A percentile compares a stretch with the other conserved stretches of the same genome.
These are phyloP conservation scores for Caenorhabditis sinica DNA, from an alignment of 2,888 invertebrate genomes.

Conservation along the genomic window DNA sequence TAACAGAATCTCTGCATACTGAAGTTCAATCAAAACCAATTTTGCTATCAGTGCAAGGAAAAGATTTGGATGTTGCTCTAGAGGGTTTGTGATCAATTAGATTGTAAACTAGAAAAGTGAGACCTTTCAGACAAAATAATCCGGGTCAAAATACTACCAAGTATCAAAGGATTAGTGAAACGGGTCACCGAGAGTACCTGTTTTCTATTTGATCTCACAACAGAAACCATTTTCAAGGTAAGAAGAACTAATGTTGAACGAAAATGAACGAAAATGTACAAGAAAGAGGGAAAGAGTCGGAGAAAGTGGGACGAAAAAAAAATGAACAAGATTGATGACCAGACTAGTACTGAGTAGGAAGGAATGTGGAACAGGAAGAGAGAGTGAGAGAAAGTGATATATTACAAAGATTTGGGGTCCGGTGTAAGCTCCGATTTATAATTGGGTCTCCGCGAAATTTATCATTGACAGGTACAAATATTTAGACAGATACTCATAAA, in stretches of 20 bases:
- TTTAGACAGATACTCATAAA: too few relatives aligned
- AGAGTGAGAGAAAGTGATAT: too few relatives aligned
- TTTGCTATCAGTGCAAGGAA: constrained; percentile 52
- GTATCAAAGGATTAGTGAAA: constrained; percentile 43
- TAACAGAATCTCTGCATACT: constrained; percentile 38
- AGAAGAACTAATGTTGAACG: background rate
- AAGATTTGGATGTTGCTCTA: constrained; percentile 43
- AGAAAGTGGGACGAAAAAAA: too few relatives aligned
- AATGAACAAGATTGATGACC: too few relatives aligned
- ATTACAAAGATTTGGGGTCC: too few relatives aligned
- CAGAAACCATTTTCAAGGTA: constrained; percentile 42
- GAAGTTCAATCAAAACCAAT: constrained; percentile 53
- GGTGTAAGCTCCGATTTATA: too few relatives aligned
- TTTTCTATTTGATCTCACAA: constrained; percentile 50
- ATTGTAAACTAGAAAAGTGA: background rate
- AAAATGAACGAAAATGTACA: background rate
- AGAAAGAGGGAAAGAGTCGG: too few relatives aligned
- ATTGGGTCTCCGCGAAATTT: too few relatives aligned
- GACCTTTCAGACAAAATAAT: constrained; percentile 49
- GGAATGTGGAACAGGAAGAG: too few relatives aligned
- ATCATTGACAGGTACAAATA: background rate
- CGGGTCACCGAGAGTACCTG: constrained; percentile 46
- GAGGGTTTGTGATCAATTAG: constrained; percentile 34
- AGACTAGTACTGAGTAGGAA: too few relatives aligned
- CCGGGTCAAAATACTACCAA: constrained; percentile 52